phyloP scores from a whole-genome alignment of 1,140 invertebrate genomes.

The Reticulitermes speratus region DNA sequence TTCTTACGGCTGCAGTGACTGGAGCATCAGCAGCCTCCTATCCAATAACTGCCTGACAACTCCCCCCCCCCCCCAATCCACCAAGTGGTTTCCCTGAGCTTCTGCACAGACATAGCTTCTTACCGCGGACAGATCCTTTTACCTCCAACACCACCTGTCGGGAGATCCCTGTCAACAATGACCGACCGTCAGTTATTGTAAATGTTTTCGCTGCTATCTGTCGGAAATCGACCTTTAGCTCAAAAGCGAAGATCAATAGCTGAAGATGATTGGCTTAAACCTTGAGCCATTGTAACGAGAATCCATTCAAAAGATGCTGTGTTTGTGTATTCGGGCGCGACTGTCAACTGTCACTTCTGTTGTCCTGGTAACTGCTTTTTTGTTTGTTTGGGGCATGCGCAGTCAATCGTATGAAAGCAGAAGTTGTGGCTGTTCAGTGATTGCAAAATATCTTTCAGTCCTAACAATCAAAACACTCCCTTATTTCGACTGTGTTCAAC shows the following conservation, averaged over 20 bases:
- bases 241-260: not conserved
- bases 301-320: not conserved
- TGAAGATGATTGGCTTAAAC: constrained; percentile 7
- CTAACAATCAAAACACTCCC: not conserved
- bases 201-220: not conserved
- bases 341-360: not conserved
- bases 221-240: not conserved
- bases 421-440: not conserved
- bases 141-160: not conserved
- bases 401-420: not conserved
- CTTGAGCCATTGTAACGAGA: not conserved
- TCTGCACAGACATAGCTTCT: too few species aligned
- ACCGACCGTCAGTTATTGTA: not conserved
- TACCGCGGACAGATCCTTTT: too few species aligned
- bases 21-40: too few species aligned
- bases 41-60: too few species aligned
- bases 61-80: too few species aligned
- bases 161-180: not conserved
- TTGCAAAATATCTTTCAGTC: not conserved
- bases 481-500: too few species aligned
- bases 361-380: constrained; percentile 11
- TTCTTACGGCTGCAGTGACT: too few species aligned
- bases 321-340: not conserved
- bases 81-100: too few species aligned
- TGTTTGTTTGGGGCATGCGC: not conserved